Evolutionary conservation across 2,113 vertebrate species (phyloP).

Genomic region (Gymnobelideus leadbeateri): DNA sequence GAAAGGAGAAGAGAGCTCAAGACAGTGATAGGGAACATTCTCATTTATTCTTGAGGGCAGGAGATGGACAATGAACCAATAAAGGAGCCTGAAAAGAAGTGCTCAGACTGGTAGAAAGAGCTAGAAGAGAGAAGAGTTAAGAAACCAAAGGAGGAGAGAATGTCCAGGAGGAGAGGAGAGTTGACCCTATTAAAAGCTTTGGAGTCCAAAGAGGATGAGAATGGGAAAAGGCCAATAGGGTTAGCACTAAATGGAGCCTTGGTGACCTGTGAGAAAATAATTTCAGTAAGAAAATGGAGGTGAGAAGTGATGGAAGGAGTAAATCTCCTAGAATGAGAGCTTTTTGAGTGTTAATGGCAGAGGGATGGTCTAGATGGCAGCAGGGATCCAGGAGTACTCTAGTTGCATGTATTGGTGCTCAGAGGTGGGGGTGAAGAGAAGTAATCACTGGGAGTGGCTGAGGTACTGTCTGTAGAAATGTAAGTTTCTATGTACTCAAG

Average conservation of each 20-base stretch:
- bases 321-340: background rate
- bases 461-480: background rate
- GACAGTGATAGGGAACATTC: background rate
- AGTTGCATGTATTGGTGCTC: background rate
- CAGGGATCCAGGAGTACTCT: background rate
- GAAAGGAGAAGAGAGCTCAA: background rate
- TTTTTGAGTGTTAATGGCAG: background rate
- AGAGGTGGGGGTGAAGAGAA: background rate
- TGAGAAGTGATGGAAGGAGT: background rate
- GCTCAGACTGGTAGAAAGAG: background rate
- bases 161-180: too few relatives aligned
- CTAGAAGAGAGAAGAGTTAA: background rate
- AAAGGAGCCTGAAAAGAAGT: background rate
- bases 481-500: background rate
- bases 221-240: background rate
- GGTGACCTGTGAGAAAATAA: background rate
- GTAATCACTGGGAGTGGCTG: background rate
- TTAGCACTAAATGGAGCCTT: background rate
- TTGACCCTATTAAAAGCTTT: too few relatives aligned
- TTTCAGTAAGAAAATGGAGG: background rate
- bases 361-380: background rate
- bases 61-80: background rate
- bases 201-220: background rate
- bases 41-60: background rate
- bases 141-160: background rate